phyloP scores from a whole-genome alignment of 2,888 invertebrate genomes.

The Andrena bucephala region DNA sequence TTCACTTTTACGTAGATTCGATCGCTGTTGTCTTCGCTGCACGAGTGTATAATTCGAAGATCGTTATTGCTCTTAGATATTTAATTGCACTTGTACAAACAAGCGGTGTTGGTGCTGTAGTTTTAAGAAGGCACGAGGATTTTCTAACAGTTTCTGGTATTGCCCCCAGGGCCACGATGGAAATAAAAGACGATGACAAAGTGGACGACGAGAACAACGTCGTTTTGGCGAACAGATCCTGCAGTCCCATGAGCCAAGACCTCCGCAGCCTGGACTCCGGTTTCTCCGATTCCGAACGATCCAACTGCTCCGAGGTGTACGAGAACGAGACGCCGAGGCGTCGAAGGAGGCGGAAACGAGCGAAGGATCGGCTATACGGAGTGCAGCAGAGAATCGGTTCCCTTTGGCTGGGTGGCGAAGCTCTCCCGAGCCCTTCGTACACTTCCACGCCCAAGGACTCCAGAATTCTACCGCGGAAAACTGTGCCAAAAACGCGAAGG shows the following conservation, averaged over 20 bases:
- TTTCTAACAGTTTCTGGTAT: neutral
- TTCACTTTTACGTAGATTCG: neutral
- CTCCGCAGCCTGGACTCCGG: constrained; percentile 92
- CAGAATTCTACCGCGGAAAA: constrained; percentile 34
- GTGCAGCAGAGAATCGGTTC: constrained; percentile 19
- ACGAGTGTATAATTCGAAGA: neutral
- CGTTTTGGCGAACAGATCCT: constrained; percentile 57
- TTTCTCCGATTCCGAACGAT: constrained; percentile 92
- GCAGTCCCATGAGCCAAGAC: constrained; percentile 75
- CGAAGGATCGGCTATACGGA: constrained; percentile 33
- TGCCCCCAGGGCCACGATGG: constrained; percentile 33
- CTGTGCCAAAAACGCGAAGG: constrained; percentile 37
- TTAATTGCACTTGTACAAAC: too few relatives aligned
- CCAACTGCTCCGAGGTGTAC: constrained; percentile 80
- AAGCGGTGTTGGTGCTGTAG: neutral
- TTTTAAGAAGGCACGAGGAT: neutral
- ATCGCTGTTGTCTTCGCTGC: neutral
- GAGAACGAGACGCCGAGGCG: constrained; percentile 61
- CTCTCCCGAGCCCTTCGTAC: constrained; percentile 74
- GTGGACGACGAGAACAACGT: constrained; percentile 21
- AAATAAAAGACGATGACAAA: constrained; percentile 39
- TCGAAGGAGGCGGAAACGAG: constrained; percentile 49
- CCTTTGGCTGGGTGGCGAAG: constrained; percentile 55
- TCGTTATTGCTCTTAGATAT: neutral
- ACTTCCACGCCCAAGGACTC: constrained; percentile 80